A percentile compares a stretch with the other conserved stretches of the same genome.
These are phyloP conservation scores for Timandra comae DNA, from an alignment of 2,888 invertebrate species.

Conservation along the genomic window DNA sequence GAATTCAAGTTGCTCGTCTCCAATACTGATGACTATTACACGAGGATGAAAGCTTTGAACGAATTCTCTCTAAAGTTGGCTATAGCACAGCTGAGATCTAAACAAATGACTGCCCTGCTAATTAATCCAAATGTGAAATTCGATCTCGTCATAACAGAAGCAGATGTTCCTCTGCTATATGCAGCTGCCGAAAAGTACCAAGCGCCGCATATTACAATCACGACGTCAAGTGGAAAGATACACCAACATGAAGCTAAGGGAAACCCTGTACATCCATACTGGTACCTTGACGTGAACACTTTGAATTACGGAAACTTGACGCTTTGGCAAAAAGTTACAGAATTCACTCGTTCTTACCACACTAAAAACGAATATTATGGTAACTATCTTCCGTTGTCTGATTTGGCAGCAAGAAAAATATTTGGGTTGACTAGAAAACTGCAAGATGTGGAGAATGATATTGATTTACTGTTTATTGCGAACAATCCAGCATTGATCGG, in stretches of 20 bases:
- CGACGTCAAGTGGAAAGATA: slow-evolving; percentile 63
- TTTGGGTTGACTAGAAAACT: slow-evolving; percentile 49
- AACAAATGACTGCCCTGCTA: slow-evolving; percentile 54
- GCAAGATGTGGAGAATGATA: slow-evolving; percentile 56
- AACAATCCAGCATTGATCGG: slow-evolving; percentile 54
- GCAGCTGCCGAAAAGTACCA: slow-evolving; percentile 73
- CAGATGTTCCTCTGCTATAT: slow-evolving; percentile 65
- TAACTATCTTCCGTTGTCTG: slow-evolving; percentile 48
- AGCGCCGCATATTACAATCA: slow-evolving; percentile 71
- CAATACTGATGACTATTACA: slow-evolving; percentile 54
- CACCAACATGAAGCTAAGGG: slow-evolving; percentile 71
- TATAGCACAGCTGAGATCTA: slow-evolving; percentile 57
- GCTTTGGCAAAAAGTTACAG: slow-evolving; percentile 51
- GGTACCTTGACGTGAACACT: slow-evolving; percentile 69
- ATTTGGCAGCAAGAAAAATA: slow-evolving; percentile 54
- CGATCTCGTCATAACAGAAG: slow-evolving; percentile 76
- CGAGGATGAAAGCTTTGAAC: slow-evolving; percentile 42
- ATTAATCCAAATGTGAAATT: slow-evolving; percentile 65
- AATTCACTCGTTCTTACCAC: slow-evolving; percentile 47
- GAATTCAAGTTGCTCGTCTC: slow-evolving; percentile 49
- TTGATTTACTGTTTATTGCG: slow-evolving; percentile 60
- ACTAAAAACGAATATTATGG: slow-evolving; percentile 55
- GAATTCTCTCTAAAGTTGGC: slow-evolving; percentile 53
- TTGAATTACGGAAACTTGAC: slow-evolving; percentile 55
- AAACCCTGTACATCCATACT: slow-evolving; percentile 66